These are phyloP conservation scores for Macropodus opercularis DNA, from an alignment of 2,797 vertebrate species.

Conservation along the genomic window DNA sequence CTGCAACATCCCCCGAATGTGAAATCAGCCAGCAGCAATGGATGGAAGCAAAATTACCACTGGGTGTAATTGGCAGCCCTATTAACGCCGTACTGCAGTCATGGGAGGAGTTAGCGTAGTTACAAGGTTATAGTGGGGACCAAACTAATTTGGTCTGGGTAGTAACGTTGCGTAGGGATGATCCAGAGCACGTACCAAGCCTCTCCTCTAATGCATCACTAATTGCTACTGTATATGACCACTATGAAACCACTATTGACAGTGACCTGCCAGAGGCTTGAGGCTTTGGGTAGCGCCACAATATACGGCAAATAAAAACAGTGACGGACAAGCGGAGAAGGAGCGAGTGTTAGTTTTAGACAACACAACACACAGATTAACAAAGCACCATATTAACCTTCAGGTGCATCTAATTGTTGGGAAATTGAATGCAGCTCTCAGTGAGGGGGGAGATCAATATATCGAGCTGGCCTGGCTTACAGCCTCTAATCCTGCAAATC, in stretches of 20 bases:
- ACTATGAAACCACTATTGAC: constrained; percentile 29
- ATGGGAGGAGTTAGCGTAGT: constrained; percentile 53
- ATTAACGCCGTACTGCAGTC: constrained; percentile 68
- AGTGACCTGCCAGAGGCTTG: constrained; percentile 33
- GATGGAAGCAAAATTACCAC: constrained; percentile 61
- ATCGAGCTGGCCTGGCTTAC: constrained; percentile 73
- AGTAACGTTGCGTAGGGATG: constrained; percentile 40
- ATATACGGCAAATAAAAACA: constrained; percentile 11
- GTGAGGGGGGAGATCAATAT: constrained; percentile 78
- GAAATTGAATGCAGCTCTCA: constrained; percentile 80
- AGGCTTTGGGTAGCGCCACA: constrained; percentile 30
- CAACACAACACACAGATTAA: constrained; percentile 76
- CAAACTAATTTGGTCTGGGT: constrained; percentile 50
- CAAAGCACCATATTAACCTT: constrained; percentile 79
- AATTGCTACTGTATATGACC: constrained; percentile 53
- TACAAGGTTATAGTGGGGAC: constrained; percentile 57
- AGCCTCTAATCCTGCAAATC: constrained; percentile 84
- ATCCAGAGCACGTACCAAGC: constrained; percentile 32
- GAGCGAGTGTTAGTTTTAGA: constrained; percentile 45
- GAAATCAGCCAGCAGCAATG: constrained; percentile 50
- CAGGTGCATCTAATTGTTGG: constrained; percentile 80
- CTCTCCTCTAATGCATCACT: constrained; percentile 37
- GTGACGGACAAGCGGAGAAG: not conserved
- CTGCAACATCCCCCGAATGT: constrained; percentile 65
- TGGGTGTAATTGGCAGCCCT: constrained; percentile 53